Percentiles rank a stretch among this genome's conserved stretches.
Conservation (phyloP, 1,140 invertebrate genomes). For the Drosophila truncata region DNA sequence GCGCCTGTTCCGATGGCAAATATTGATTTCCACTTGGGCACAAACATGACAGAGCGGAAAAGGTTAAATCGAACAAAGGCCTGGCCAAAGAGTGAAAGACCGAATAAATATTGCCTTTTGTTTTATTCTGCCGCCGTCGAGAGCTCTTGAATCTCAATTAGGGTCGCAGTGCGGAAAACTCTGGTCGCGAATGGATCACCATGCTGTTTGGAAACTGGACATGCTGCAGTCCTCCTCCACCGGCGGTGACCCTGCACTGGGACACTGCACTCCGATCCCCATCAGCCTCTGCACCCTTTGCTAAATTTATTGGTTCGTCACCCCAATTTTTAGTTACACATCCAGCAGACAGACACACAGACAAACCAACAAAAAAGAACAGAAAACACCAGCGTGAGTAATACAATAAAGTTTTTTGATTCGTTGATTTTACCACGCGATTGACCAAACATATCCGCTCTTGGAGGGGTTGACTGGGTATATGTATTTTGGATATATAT, state of each 20-base stretch:
- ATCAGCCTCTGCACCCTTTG: slow-evolving; percentile 21
- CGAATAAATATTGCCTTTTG: slow-evolving; percentile 53
- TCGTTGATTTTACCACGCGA: slow-evolving; percentile 64
- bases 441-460: slow-evolving; percentile 32
- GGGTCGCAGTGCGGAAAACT: slow-evolving; percentile 48
- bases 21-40: slow-evolving; percentile 66
- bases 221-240: slow-evolving; percentile 24
- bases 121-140: slow-evolving; percentile 33
- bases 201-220: slow-evolving; percentile 38
- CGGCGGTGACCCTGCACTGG: slow-evolving; percentile 58
- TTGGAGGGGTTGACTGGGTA: slow-evolving; percentile 28
- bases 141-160: slow-evolving; percentile 79
- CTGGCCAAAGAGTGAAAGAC: slow-evolving; percentile 30
- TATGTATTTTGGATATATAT: slow-evolving; percentile 28
- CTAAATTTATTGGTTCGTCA: slow-evolving; percentile 68
- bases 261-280: slow-evolving; percentile 64
- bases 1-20: slow-evolving; percentile 35
- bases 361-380: slow-evolving; percentile 17
- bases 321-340: slow-evolving; percentile 71
- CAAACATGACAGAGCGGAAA: slow-evolving; percentile 44
- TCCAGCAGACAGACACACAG: slow-evolving; percentile 16
- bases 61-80: slow-evolving; percentile 53
- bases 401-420: slow-evolving; percentile 48
- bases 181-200: slow-evolving; percentile 51
- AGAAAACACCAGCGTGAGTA: slow-evolving; percentile 47